Evolutionary conservation across 30 jellyfish, hydroid and myxozoan species (phyloP), one percentile per base, ranked within the genome.

Genomic region (Aurelia aurita complex sp. Pacific): DNA sequence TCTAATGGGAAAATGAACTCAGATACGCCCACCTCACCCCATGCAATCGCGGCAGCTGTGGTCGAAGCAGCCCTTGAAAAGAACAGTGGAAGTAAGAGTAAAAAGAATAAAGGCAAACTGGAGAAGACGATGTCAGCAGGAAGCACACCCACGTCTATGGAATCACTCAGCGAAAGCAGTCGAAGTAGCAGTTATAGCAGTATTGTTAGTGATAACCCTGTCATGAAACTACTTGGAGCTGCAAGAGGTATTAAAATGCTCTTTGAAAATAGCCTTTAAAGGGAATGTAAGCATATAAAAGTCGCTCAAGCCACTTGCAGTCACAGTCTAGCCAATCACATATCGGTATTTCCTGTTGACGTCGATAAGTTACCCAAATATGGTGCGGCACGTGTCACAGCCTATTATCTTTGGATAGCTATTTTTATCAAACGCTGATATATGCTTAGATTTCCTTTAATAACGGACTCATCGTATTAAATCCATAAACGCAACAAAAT

Each of bases 31-130:
- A 83, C 97, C 35, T 94, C 98, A 7, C 97, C 97, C 16, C 98
- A 94, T 71, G 98, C 97, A 29, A 88, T 88, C 55, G 98, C 98
- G 15, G 98, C 97, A 40, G 97, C 98, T 10, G 96, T 94, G 43
- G 96, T 94, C 12, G 98, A 88, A 33, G 97, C 97, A 36, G 98
- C 98, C 38, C 89, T 94, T 76, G 91, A 85, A 62, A 88, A 89
- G 86, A 81, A 74, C 70, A 68, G 76, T 43, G 88, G 88, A 71
- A 50, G 79, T 19, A 85, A 81, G 59, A 65, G 55, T 38, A 81
- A 53, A 35, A 69, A 73, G 57, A 68, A 85, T 38, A 92, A 92
- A 76, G 88, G 85, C 38, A 87, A 87, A 63, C 83, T 87, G 60
- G 96, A 87, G 40, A 87, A 87, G 88, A 71, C 96, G 52, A 34